Evolutionary conservation across 2,888 invertebrate genomes (phyloP).

Genomic region (Calameuta idolon): DNA sequence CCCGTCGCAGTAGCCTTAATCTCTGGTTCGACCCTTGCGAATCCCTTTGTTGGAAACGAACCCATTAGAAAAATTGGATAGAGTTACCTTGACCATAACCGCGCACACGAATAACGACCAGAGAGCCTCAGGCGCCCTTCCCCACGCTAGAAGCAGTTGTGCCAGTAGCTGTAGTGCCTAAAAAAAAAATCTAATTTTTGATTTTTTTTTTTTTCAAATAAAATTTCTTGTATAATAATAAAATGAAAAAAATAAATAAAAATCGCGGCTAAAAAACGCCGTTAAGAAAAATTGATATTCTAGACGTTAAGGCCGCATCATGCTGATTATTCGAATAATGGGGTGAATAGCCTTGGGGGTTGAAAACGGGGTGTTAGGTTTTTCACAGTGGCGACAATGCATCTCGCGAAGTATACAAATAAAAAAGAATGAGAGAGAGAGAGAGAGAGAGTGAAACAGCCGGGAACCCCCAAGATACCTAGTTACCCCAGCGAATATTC

Average conservation of each 20-base stretch:
- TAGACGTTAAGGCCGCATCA: slow-evolving; percentile 39
- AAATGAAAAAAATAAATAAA: neutral
- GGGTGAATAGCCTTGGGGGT: slow-evolving; percentile 60
- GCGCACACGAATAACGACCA: neutral
- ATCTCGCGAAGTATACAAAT: slow-evolving; percentile 63
- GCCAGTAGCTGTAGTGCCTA: neutral
- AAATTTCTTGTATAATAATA: neutral
- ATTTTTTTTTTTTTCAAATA: no score
- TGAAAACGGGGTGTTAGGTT: slow-evolving; percentile 63
- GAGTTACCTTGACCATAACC: neutral
- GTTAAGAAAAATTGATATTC: neutral
- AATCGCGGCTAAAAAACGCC: neutral
- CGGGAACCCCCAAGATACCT: slow-evolving; percentile 58
- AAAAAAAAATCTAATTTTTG: neutral
- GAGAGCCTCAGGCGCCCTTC: neutral
- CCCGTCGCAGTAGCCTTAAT: slow-evolving; percentile 5
- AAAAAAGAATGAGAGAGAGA: slow-evolving; percentile 43
- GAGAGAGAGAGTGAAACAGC: slow-evolving; percentile 20
- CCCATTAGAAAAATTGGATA: neutral
- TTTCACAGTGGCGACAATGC: slow-evolving; percentile 58
- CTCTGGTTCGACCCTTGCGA: neutral
- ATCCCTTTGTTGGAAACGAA: neutral
- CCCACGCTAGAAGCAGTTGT: neutral
- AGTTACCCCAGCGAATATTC: slow-evolving; percentile 66
- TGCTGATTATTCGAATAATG: slow-evolving; percentile 66